Evolutionary conservation across 2,113 vertebrate species (phyloP).

Genomic region (Oreochromis tanganicae): DNA sequence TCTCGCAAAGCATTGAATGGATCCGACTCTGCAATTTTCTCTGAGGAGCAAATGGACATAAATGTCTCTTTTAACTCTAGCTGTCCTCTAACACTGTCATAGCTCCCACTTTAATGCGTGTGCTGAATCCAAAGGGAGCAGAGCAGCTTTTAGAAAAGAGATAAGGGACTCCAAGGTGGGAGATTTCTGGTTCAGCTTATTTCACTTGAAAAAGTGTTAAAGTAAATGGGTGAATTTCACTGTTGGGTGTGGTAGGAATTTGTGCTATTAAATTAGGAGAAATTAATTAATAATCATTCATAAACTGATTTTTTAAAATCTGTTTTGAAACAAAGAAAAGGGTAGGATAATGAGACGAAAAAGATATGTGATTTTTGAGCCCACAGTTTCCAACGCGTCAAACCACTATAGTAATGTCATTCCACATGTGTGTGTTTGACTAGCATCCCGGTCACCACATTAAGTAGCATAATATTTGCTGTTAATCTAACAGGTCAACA

Average conservation of each 20-base stretch:
- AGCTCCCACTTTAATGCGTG: not conserved
- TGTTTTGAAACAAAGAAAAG: not conserved
- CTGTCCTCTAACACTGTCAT: not conserved
- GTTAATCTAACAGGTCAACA: constrained; percentile 39
- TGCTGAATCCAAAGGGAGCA: constrained; percentile 3
- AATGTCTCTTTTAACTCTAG: not conserved
- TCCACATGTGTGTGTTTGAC: not conserved
- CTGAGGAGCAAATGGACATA: not conserved
- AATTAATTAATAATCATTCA: not conserved
- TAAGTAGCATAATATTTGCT: constrained; percentile 11
- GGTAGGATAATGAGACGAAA: not conserved
- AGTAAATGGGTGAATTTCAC: not conserved
- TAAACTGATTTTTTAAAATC: not conserved
- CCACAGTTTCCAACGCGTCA: not conserved
- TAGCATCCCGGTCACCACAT: not conserved
- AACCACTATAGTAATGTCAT: not conserved
- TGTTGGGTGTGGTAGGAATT: not conserved
- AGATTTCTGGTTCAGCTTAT: constrained; percentile 11
- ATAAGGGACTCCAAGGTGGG: constrained; percentile 7
- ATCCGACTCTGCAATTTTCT: not conserved
- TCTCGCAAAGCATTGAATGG: not conserved
- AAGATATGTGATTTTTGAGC: not conserved
- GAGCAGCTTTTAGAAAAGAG: constrained; percentile 4
- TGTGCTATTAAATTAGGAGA: not conserved
- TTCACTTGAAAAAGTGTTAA: not conserved